phyloP scores from a whole-genome alignment of 2,113 vertebrate species.

The Acanthochromis polyacanthus region DNA sequence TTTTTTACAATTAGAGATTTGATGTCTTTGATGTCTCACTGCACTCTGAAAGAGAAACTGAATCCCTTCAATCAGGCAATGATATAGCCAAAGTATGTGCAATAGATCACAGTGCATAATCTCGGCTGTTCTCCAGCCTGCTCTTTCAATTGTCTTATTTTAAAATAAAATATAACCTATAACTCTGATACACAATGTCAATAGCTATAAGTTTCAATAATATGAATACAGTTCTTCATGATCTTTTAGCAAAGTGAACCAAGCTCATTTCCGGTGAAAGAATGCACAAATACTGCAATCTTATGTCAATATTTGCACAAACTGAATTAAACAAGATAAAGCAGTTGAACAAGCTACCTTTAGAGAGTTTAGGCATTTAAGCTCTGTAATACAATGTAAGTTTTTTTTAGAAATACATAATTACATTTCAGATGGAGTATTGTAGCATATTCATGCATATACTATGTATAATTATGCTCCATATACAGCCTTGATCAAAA shows the following conservation, averaged over 20 bases:
- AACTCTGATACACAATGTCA: slow-evolving; percentile 27
- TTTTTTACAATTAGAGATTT: slow-evolving; percentile 3
- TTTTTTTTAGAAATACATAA: slow-evolving; percentile 33
- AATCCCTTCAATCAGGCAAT: background rate
- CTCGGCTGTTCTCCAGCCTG: slow-evolving; percentile 7
- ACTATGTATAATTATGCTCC: slow-evolving; percentile 47
- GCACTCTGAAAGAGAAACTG: background rate
- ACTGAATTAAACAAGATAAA: slow-evolving; percentile 58
- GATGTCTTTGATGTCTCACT: background rate
- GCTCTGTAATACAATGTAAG: slow-evolving; percentile 25
- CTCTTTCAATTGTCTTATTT: slow-evolving; percentile 25
- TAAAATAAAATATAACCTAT: slow-evolving; percentile 32
- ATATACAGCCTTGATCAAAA: slow-evolving; percentile 58
- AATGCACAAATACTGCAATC: slow-evolving; percentile 59
- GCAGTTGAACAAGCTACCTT: slow-evolving; percentile 44
- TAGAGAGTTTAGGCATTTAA: slow-evolving; percentile 35
- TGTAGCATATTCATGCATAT: slow-evolving; percentile 75
- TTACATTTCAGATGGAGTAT: slow-evolving; percentile 55
- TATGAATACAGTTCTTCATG: slow-evolving; percentile 26
- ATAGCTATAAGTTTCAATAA: slow-evolving; percentile 18
- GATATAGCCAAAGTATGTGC: slow-evolving; percentile 25
- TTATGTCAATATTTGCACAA: slow-evolving; percentile 54
- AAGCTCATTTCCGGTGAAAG: slow-evolving; percentile 36
- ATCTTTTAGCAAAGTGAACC: slow-evolving; percentile 58
- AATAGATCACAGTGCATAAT: slow-evolving; percentile 49